Conservation (phyloP, 2,113 vertebrate genomes). For the Coracopsis vasa region DNA sequence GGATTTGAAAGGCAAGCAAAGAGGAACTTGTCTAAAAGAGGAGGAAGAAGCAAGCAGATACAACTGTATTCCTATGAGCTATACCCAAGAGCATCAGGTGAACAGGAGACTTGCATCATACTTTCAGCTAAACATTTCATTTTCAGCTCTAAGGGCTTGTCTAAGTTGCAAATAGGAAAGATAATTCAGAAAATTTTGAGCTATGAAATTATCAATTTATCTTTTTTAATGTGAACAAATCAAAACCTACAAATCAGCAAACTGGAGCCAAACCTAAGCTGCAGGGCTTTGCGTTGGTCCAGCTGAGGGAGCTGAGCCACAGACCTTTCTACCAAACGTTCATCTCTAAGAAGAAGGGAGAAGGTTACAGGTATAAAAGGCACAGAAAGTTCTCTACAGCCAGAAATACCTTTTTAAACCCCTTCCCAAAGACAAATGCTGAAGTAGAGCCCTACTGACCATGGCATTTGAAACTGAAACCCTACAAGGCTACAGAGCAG, state of each 20-base stretch:
- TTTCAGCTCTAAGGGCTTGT: neutral
- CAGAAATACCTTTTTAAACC: neutral
- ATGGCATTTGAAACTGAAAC: neutral
- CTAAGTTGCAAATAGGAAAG: neutral
- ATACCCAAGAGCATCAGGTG: neutral
- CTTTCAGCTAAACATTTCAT: neutral
- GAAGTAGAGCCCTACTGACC: neutral
- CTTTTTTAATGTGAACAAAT: neutral
- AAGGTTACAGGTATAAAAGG: neutral
- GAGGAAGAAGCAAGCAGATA: neutral
- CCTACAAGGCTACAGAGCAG: neutral
- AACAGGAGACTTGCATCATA: neutral
- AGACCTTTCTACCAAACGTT: neutral
- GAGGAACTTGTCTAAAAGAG: neutral
- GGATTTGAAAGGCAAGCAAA: neutral
- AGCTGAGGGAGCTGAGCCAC: neutral
- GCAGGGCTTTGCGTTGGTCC: neutral
- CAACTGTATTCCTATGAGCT: neutral
- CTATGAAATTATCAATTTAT: neutral
- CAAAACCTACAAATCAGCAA: neutral
- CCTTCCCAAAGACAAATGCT: neutral
- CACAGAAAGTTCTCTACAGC: neutral
- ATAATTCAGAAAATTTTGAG: neutral
- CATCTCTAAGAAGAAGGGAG: neutral
- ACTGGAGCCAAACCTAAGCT: neutral